A percentile compares a stretch with the other conserved stretches of the same genome.
Conservation (phyloP, 1,140 invertebrate genomes). For the Lineus longissimus region DNA sequence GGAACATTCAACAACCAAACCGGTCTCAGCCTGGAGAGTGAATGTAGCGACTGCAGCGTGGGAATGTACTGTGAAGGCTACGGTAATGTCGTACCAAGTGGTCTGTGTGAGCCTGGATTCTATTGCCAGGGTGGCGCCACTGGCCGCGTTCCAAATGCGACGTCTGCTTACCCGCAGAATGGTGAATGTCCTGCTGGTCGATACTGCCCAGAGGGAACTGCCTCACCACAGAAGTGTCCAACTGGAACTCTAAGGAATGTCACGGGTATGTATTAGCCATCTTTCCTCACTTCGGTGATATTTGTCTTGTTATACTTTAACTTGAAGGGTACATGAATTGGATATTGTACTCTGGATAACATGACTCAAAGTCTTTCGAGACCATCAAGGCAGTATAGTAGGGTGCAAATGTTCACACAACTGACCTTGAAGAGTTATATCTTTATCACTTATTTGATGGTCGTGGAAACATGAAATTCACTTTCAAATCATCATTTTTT, state of each 20-base stretch:
- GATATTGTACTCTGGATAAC: too few relatives aligned
- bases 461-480: too few relatives aligned
- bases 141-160: constrained; percentile 31
- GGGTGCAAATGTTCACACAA: too few relatives aligned
- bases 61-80: constrained; percentile 46
- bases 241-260: constrained; percentile 40
- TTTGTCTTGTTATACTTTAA: neutral
- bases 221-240: constrained; percentile 33
- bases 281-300: neutral
- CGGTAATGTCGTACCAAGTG: constrained; percentile 42
- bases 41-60: constrained; percentile 41
- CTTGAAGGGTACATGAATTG: too few relatives aligned
- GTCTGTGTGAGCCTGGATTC: constrained; percentile 45
- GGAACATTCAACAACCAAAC: constrained; percentile 47
- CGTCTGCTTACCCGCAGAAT: constrained; percentile 32
- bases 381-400: too few relatives aligned
- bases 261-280: constrained; percentile 36
- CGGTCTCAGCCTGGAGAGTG: constrained; percentile 25
- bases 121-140: constrained; percentile 44
- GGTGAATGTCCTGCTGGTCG: constrained; percentile 38
- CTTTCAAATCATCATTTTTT: neutral
- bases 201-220: constrained; percentile 43
- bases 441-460: too few relatives aligned
- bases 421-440: too few relatives aligned
- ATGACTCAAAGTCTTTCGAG: too few relatives aligned